phyloP scores from a whole-genome alignment of 2,888 invertebrate species.

The Cylindroiulus punctatus region DNA sequence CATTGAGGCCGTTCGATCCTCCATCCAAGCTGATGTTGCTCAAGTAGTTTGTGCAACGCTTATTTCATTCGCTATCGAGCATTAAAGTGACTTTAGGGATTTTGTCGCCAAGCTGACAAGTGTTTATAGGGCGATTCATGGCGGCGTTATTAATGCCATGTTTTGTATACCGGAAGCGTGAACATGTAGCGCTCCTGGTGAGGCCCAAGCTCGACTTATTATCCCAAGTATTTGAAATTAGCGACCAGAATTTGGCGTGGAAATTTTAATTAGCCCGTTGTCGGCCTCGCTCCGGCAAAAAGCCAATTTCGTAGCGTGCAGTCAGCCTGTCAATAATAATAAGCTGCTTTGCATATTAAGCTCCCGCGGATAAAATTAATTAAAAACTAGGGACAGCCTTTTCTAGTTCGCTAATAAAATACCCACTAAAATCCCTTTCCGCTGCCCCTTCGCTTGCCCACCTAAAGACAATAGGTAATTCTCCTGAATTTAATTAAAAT shows the following conservation, averaged over 20 bases:
- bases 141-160: not conserved
- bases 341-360: conserved; percentile 42
- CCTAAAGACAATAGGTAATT: conserved; percentile 6
- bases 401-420: conserved; percentile 15
- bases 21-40: too few species aligned
- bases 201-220: not conserved
- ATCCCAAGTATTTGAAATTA: not conserved
- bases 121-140: too few species aligned
- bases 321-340: conserved; percentile 24
- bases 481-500: conserved; percentile 29
- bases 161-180: not conserved
- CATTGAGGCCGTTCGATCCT: too few species aligned
- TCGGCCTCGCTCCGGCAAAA: not conserved
- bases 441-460: not conserved
- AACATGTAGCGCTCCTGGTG: not conserved
- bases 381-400: not conserved
- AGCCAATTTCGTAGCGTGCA: conserved; percentile 17
- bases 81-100: too few species aligned
- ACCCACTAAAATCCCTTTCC: not conserved
- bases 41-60: too few species aligned
- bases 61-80: too few species aligned
- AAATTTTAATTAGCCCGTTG: not conserved
- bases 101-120: too few species aligned
- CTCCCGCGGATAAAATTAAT: conserved; percentile 37
- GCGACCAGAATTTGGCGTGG: not conserved